Base-by-base conservation (phyloP, 2,113 vertebrate species). In the Sinocyclocheilus rhinocerous region DNA sequence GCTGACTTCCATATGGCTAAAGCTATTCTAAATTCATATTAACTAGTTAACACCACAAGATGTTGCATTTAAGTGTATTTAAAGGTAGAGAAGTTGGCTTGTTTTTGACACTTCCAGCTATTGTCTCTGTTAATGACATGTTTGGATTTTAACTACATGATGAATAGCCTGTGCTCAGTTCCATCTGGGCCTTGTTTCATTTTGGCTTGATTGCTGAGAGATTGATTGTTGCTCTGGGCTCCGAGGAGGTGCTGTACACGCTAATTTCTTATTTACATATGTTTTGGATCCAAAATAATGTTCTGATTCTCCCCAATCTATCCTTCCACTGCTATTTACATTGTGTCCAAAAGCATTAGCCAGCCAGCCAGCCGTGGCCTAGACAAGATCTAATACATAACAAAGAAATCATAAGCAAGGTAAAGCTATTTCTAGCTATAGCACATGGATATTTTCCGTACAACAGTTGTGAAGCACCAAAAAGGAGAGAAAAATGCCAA, bases 221-320 rank as follows among this genome's bases (percentile, higher is more conserved):
- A 81, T 81, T 45, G 39, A 81, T 67, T 48, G 61, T 67, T 81
- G 79, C 79, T 67, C 6, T 67, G 61, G 79, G 79, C 79, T 48
- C 11, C 11, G 39, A 67, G n/a, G 61, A 81, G 79, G 61, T 50
- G 39, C 61, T 81, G 59, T 29, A 67, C 61, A 67, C 63, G 5
- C 42, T 50, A 81, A 81, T 67, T 67, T 81, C 61, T 81, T 81
- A 81, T 81, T 81, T 81, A 81, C 79, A 67, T 81, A 48, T 20
- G 42, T 81, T 63, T 67, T 81, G 59, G 39, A 81, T 81, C 79
- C 39, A 81, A 79, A 81, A 45, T 81, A 67, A 81, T 50, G 39
- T 67, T 29, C 61, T 50, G 42, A 67, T 45, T 81, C 61, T 48
- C 79, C 79, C 61, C 16, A 48, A 67, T 67, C 42, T 67, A 26